Evolutionary conservation across 2,113 vertebrate species (phyloP), one percentile per base, ranked within the genome.

Genomic region (Strix aluco): DNA sequence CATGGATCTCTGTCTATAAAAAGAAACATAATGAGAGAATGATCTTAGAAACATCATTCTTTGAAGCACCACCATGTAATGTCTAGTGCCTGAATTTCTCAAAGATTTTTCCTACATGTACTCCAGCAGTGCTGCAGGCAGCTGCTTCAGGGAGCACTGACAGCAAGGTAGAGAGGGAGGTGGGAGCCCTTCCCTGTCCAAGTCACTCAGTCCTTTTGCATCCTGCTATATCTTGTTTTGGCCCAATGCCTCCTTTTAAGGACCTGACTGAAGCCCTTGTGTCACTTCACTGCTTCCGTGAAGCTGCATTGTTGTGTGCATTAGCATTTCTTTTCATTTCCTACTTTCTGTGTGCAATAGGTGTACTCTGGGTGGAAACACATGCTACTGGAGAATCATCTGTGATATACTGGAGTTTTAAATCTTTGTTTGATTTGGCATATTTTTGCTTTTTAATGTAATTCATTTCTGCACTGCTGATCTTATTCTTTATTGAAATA

Each of bases 401-500:
- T 88, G 61, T 90, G 61, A 32, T 70, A 38, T 81, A 72, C 7
- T 83, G 57, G 69, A 94, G 83, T 79, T 96, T 86, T 63, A 92
- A 91, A 85, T 93, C 93, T 94, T 97, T 90, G 74, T 97, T 85
- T 74, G 86, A 90, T 97, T 92, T 96, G 87, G 82, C 81, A 94
- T 96, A 95, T 95, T 96, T 96, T 96, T 90, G 71, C 91, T 88
- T 97, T 95, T 94, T 82, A 97, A 96, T 90, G 69, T 83, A 78
- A 94, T 97, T 94, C 75, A 34, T 95, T 96, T 97, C 90, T 97
- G 69, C 52, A 9, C 92, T 95, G 69, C 86, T 90, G 89, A 86
- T 93, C 67, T 90, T 94, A 94, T 95, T 96, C 86, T 86, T 92
- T 93, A 95, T 91, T 83, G 94, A 94, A 96, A 62, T 66, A 92